Conservation (phyloP, 1,140 invertebrate genomes). For the Steinernema khuongi region DNA sequence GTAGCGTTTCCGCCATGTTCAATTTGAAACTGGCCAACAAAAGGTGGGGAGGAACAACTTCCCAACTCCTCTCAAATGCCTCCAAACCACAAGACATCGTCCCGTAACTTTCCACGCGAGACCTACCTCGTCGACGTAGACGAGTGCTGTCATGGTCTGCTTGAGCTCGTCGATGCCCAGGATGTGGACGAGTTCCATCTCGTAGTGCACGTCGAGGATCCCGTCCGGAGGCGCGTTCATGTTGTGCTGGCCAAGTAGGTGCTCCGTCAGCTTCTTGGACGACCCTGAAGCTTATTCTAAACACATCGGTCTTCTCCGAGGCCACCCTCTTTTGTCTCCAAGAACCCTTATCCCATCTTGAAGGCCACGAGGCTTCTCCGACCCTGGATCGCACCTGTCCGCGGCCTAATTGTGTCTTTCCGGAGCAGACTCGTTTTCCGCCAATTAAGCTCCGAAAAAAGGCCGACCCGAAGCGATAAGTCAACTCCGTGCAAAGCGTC, state of each 20-base stretch:
- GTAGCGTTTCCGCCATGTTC: no score
- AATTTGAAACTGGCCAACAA: no score
- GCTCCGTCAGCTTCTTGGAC: constrained; percentile 39
- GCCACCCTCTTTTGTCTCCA: no score
- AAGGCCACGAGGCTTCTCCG: no score
- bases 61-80: neutral
- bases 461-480: no score
- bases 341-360: no score
- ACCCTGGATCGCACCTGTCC: no score
- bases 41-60: neutral
- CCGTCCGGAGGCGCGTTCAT: constrained; percentile 48
- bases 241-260: constrained; percentile 39
- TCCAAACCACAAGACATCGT: neutral
- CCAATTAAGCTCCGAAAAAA: no score
- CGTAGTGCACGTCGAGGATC: constrained; percentile 48
- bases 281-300: constrained; percentile 29
- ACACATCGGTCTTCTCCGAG: neutral
- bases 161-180: constrained; percentile 52
- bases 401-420: no score
- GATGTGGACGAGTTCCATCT: constrained; percentile 51
- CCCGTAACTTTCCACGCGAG: neutral
- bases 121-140: constrained; percentile 50
- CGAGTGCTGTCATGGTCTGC: constrained; percentile 52
- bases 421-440: no score
- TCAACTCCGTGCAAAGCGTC: no score